phyloP scores from a whole-genome alignment of 2,888 invertebrate genomes.

The Chaetogeoica ovagalla region DNA sequence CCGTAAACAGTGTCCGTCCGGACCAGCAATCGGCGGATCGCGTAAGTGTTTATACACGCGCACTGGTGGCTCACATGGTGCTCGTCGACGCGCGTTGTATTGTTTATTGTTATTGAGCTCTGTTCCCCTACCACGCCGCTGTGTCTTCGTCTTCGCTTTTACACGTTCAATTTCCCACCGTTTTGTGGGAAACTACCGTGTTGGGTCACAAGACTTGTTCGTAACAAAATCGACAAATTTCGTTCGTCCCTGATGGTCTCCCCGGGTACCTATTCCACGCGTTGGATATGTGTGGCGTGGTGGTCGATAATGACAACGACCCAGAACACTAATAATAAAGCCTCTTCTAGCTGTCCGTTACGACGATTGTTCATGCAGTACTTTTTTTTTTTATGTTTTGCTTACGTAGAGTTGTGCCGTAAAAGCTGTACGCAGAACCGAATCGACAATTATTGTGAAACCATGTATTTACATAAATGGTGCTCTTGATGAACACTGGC shows the following conservation, averaged over 20 bases:
- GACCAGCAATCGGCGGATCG: neutral
- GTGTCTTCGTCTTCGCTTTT: neutral
- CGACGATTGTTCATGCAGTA: neutral
- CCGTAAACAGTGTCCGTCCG: neutral
- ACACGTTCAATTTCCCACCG: too few species aligned
- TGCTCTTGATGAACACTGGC: slow-evolving; percentile 37
- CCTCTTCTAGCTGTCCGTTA: neutral
- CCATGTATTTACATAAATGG: slow-evolving; percentile 10
- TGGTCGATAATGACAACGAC: too few species aligned
- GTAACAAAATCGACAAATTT: neutral
- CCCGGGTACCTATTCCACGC: too few species aligned
- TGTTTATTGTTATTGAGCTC: slow-evolving; percentile 30
- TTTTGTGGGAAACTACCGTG: neutral
- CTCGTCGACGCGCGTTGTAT: neutral
- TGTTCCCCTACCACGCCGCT: neutral
- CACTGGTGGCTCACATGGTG: neutral
- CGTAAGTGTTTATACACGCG: slow-evolving; percentile 6
- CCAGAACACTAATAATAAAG: too few species aligned
- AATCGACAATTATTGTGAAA: neutral
- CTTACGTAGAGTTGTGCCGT: neutral
- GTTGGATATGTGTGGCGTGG: too few species aligned
- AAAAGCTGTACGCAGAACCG: neutral
- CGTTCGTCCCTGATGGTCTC: neutral
- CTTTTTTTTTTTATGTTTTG: neutral
- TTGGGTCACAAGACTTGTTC: neutral